phyloP scores from a whole-genome alignment of 2,113 vertebrate species.

The Equus quagga region DNA sequence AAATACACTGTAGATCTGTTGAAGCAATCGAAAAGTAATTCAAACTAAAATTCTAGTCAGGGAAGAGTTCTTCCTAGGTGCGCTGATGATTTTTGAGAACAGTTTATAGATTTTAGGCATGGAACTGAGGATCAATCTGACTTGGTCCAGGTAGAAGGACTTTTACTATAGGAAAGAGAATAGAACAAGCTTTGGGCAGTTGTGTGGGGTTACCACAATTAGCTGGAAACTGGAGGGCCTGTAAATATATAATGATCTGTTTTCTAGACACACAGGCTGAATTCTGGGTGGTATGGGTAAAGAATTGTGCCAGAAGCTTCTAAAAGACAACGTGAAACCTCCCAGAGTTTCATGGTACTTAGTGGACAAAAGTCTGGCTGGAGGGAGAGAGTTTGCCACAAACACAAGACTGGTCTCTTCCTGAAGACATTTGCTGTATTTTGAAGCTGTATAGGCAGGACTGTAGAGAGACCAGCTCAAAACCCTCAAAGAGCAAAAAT shows the following conservation, averaged over 20 bases:
- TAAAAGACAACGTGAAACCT: slow-evolving; percentile 36
- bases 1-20: neutral
- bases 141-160: neutral
- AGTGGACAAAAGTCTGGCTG: neutral
- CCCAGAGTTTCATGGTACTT: neutral
- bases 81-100: neutral
- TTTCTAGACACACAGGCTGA: neutral
- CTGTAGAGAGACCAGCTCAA: neutral
- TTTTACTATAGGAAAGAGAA: neutral
- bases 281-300: neutral
- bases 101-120: neutral
- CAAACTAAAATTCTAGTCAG: slow-evolving; percentile 1
- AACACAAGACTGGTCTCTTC: neutral
- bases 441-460: neutral
- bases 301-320: neutral
- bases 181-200: neutral
- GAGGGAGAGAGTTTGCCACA: neutral
- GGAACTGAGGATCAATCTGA: neutral
- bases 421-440: neutral
- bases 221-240: neutral
- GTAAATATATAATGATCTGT: neutral
- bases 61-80: neutral
- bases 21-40: slow-evolving; percentile 18
- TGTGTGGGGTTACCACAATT: neutral
- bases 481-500: neutral